Percentiles rank a stretch among this genome's conserved stretches.
These are phyloP conservation scores for Mamestra configurata DNA, from an alignment of 1,140 invertebrate genomes.

Conservation along the genomic window DNA sequence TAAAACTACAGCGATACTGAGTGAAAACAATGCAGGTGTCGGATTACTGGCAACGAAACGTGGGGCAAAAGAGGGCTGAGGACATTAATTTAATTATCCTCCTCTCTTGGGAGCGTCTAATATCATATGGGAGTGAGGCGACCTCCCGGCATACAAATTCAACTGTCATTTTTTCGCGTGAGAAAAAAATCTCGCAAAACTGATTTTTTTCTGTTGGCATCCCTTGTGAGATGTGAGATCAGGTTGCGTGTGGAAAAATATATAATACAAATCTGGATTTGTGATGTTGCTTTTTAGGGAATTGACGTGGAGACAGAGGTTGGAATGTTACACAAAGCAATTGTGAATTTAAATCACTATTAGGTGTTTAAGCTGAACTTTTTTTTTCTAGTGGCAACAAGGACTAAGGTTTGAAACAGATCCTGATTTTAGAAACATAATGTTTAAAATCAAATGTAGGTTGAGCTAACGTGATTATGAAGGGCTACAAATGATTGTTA, in stretches of 20 bases:
- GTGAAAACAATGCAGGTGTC: slow-evolving; percentile 84
- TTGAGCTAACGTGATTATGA: no score
- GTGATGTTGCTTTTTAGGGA: slow-evolving; percentile 50
- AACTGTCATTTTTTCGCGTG: slow-evolving; percentile 85
- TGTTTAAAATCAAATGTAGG: no score
- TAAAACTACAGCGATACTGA: slow-evolving; percentile 50
- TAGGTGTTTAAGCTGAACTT: no score
- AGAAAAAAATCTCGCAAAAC: slow-evolving; percentile 84
- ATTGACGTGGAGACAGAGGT: slow-evolving; percentile 7
- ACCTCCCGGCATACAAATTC: slow-evolving; percentile 76
- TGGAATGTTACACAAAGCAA: not conserved
- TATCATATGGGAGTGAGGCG: slow-evolving; percentile 80
- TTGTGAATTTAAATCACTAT: not conserved
- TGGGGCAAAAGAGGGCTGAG: slow-evolving; percentile 78
- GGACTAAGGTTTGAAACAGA: no score
- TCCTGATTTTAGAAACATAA: no score
- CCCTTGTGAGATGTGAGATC: slow-evolving; percentile 80
- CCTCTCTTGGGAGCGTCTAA: slow-evolving; percentile 85
- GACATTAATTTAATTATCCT: slow-evolving; percentile 88
- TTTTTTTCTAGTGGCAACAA: no score
- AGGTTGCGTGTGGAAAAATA: slow-evolving; percentile 75
- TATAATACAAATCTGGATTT: slow-evolving; percentile 76
- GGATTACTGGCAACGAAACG: slow-evolving; percentile 80
- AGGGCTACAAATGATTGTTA: no score
- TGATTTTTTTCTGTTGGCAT: slow-evolving; percentile 81